Evolutionary conservation across 2,113 vertebrate genomes (phyloP).

Genomic region (Nyctereutes procyonoides): DNA sequence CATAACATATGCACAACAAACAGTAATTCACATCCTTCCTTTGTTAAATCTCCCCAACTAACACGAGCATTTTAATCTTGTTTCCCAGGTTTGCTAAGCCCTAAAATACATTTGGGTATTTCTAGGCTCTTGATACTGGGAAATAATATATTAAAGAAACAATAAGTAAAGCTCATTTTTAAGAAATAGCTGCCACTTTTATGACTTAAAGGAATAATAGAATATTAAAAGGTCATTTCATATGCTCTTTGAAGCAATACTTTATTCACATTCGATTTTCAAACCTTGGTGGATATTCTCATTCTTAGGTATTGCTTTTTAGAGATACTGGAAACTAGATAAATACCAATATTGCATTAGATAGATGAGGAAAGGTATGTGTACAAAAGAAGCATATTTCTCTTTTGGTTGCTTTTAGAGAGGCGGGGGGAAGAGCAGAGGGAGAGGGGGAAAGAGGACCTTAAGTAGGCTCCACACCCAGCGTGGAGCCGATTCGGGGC

Average conservation of each 20-base stretch:
- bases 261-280: background rate
- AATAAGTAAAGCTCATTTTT: background rate
- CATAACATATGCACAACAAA: background rate
- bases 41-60: background rate
- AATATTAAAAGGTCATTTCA: background rate
- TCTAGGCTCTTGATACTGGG: background rate
- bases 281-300: background rate
- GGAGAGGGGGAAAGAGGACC: background rate
- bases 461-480: background rate
- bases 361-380: background rate
- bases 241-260: background rate
- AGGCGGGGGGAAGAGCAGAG: background rate
- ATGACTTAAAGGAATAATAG: background rate
- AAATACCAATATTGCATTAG: background rate
- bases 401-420: background rate
- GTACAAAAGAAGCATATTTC: background rate
- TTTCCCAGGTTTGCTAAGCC: background rate
- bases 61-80: background rate
- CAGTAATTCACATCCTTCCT: background rate
- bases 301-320: background rate
- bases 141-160: background rate
- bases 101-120: background rate
- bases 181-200: background rate
- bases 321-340: background rate
- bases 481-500: background rate